Evolutionary conservation across 2,797 vertebrate genomes (phyloP), one percentile per base, ranked within the genome.

Genomic region (Macropus fuliginosus): DNA sequence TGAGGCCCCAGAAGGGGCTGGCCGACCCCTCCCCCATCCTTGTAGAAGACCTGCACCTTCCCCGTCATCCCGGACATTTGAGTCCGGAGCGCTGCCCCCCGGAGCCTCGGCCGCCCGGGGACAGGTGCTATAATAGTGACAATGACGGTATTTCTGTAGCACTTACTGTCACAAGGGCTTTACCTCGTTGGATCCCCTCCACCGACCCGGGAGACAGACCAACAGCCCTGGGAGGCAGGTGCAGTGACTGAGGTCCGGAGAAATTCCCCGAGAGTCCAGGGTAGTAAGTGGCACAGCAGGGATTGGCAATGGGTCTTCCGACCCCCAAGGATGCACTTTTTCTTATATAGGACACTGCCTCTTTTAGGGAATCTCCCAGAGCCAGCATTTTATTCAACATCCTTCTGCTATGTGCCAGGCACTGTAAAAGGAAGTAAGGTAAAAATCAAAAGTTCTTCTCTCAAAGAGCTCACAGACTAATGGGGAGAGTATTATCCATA

Each of bases 61-160:
- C 5, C 52, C 5, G 52, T 52, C 50, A 52, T 52, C 52, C 52
- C 52, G 52, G 52, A 5, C 50, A 5, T 52, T 5, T 52, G 4
- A 52, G 50, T 6, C 52, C 52, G 52, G 52, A 52, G 5, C 50
- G 50, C 50, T 52, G 50, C 46, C 46, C 46, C 46, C 46, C 46
- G 46, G 52, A 52, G 52, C 57, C n/a, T 9, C 54, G 10, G 0
- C 2, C 34, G 14, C 16, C 59, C 10, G 5, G 91, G 62, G 93
- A 56, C 13, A 92, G 55, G 90, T 55, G 55, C 55, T 55, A 4
- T 54, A 74, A 50, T 89, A 52, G 90, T 91, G 55, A 94, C 92
- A 59, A 62, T 91, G 57, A 93, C 97, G 93, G 94, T 56, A 56
- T 27, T 56, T 27, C 24, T 24, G 91, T 93, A 89, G 89, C 91